These are phyloP conservation scores for Dynastes tityus DNA, from an alignment of 2,888 invertebrate genomes.

Conservation along the genomic window DNA sequence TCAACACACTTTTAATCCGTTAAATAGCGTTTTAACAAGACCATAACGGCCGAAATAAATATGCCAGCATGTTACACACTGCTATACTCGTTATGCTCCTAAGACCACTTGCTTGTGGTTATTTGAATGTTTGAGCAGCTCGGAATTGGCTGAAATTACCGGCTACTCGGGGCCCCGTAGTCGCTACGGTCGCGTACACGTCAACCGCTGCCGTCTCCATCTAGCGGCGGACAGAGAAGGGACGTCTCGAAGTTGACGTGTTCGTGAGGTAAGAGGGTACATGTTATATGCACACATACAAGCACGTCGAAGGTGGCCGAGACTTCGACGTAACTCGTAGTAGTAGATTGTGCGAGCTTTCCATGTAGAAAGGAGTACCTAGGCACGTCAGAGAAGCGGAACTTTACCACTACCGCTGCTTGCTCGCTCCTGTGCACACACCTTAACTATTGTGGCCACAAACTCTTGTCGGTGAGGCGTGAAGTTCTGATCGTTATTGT, in stretches of 20 bases:
- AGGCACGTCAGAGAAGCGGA: not conserved
- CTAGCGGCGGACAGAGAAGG: not conserved
- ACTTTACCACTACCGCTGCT: not conserved
- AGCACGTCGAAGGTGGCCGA: constrained; percentile 16
- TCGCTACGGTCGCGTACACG: constrained; percentile 5
- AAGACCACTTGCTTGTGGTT: constrained; percentile 63
- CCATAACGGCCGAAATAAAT: constrained; percentile 39
- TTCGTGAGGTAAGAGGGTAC: not conserved
- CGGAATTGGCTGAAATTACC: constrained; percentile 68
- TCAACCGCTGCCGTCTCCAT: not conserved
- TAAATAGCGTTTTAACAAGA: constrained; percentile 39
- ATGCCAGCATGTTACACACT: constrained; percentile 39
- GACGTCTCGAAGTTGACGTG: constrained; percentile 1
- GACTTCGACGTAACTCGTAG: constrained; percentile 3
- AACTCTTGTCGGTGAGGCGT: constrained; percentile 61
- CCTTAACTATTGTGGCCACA: constrained; percentile 64
- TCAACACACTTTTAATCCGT: constrained; percentile 40
- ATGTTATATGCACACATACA: not conserved
- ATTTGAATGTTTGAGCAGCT: constrained; percentile 60
- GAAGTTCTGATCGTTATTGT: constrained; percentile 62
- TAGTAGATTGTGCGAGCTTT: constrained; percentile 53
- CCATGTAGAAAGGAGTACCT: not conserved
- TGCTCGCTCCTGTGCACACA: not conserved
- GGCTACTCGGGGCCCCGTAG: not conserved
- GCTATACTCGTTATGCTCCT: constrained; percentile 50